phyloP scores from a whole-genome alignment of 1,140 invertebrate genomes.

The Triops cancriformis region DNA sequence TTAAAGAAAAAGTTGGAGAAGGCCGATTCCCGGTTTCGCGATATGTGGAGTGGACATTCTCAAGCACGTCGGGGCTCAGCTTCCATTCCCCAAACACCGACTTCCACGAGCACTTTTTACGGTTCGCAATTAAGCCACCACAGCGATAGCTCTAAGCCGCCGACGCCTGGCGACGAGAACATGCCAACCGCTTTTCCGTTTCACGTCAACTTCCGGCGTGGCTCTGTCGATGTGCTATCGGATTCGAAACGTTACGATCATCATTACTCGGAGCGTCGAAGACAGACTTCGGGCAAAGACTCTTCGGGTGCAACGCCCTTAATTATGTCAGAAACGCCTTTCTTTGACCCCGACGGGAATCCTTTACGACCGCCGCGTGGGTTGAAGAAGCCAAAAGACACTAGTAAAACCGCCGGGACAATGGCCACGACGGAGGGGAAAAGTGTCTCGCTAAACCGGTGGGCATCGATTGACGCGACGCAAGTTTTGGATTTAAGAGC shows the following conservation, averaged over 20 bases:
- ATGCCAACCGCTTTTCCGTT: constrained; percentile 14
- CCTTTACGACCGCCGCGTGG: constrained; percentile 52
- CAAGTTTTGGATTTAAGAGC: constrained; percentile 17
- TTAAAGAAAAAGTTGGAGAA: constrained; percentile 69
- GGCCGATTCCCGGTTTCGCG: constrained; percentile 66
- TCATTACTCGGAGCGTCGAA: not conserved
- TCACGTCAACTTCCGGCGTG: not conserved
- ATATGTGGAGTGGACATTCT: constrained; percentile 18
- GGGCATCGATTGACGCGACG: constrained; percentile 7
- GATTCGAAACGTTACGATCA: constrained; percentile 9
- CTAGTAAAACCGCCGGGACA: not conserved
- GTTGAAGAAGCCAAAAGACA: constrained; percentile 39
- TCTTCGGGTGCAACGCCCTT: not conserved
- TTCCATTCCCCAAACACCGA: not conserved
- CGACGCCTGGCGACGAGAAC: constrained; percentile 12
- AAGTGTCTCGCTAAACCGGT: not conserved
- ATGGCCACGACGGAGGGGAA: not conserved
- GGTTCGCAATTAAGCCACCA: not conserved
- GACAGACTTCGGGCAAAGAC: constrained; percentile 24
- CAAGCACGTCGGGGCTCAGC: constrained; percentile 13
- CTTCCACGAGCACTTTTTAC: not conserved
- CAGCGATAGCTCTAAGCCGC: constrained; percentile 16
- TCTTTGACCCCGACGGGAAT: constrained; percentile 50
- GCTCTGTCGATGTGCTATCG: not conserved
- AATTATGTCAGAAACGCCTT: constrained; percentile 47